phyloP scores from a whole-genome alignment of 2,113 vertebrate species.

The Lynx canadensis region DNA sequence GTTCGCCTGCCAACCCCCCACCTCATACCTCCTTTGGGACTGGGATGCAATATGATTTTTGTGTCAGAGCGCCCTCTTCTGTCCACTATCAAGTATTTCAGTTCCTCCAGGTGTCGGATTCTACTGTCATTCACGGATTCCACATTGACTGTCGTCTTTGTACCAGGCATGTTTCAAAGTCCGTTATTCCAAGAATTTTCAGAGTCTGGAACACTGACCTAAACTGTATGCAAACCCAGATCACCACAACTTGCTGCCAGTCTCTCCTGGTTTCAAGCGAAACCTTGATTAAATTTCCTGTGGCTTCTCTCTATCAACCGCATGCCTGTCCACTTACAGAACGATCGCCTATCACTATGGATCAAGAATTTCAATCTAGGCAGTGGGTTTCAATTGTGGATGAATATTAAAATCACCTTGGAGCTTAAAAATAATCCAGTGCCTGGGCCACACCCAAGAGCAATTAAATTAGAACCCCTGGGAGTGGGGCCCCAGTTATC shows the following conservation, averaged over 20 bases:
- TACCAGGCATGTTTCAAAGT: background rate
- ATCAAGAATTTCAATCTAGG: background rate
- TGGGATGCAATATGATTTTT: background rate
- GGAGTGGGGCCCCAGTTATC: background rate
- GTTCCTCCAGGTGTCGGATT: background rate
- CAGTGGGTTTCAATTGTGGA: background rate
- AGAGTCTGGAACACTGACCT: background rate
- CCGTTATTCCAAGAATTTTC: background rate
- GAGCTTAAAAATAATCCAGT: background rate
- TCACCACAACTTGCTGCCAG: background rate
- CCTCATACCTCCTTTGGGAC: background rate
- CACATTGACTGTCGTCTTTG: background rate
- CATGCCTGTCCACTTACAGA: background rate
- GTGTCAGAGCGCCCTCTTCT: background rate
- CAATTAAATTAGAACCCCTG: background rate
- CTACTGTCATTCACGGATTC: background rate
- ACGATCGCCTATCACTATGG: background rate
- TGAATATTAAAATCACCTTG: background rate
- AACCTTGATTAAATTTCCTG: background rate
- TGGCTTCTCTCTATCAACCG: background rate
- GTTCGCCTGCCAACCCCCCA: background rate
- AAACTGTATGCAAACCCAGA: background rate
- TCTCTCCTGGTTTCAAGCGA: background rate
- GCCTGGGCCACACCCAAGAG: background rate
- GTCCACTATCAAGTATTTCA: slow-evolving; percentile 8